Base-by-base conservation (phyloP, 2,888 invertebrate species). In the Latheticus oryzae region DNA sequence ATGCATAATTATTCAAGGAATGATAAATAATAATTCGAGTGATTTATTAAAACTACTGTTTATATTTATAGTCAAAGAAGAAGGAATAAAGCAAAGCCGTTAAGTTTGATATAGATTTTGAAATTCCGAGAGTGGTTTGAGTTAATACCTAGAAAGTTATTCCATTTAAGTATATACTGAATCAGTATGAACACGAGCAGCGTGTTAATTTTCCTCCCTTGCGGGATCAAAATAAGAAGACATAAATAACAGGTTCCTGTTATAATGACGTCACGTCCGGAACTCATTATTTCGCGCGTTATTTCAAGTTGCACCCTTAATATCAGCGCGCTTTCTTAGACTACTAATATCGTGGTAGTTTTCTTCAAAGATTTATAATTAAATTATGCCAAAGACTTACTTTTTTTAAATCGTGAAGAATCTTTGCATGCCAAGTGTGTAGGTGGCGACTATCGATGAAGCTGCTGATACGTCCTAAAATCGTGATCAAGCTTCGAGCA, bases 241-340 rank as follows among this genome's bases (percentile, higher is more conserved):
- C 76, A 78, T 78, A 78, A 78, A 78, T 78, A 78, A 78, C 76
- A 70, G 74, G 75, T 76, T 77, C 77, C 76, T 70, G 76, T 78
- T 78, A 77, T 79, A 79, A 79, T 79, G 79, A 79, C 77, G 78
- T 79, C 79, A 79, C 79, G 79, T 79, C 74, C 78, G 74, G 78
- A 78, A 78, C 78, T 79, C 79, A 79, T 79, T 79, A 79, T 77
- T 76, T 77, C 73, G 71, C 73, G 76, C 75, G 75, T 75, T 76
- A 76, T 75, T 79, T 79, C 77, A 75, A 78, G 76, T 78, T 77
- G 76, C 76, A 75, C 75, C 78, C 76, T 77, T 78, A 76, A 77
- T 78, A 77, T 77, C 76, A 70, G 64, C 62, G 58, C 61, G 63
- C 67, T 66, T 69, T 73, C 69, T 66, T 69, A 64, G 77, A 78